Evolutionary conservation across 2,888 invertebrate species (phyloP), one percentile per base, ranked within the genome.

Genomic region (Parnassius smintheus): DNA sequence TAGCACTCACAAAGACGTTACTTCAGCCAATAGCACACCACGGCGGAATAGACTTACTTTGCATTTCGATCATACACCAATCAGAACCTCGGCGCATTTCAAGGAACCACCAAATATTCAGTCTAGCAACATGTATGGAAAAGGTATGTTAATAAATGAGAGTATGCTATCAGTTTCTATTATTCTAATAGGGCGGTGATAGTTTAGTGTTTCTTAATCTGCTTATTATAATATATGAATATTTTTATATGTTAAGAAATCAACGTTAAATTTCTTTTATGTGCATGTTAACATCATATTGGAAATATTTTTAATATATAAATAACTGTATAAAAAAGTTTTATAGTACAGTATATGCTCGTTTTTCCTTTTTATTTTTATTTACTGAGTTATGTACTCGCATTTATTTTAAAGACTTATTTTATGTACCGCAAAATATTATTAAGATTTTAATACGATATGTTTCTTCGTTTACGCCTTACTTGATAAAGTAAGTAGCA

Each of bases 1-100:
- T 67, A 66, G 56, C 48, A 56, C 64, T 10, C 69, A 69, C 25
- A 89, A 88, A 53, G 89, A 87, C 13, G 77, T 80, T 0, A 80
- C 78, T 0, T 86, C 88, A 2, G 84, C 84, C 0, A 86, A 75
- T 65, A 87, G 88, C 66, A 94, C 94, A 1, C 94, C 94, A 0
- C 92, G 93, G 68, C 75, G 88, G 44, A 93, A 95, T 71, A 91
- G 96, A 62, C 93, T 96, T 58, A 96, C 96, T 0, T 75, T 96
- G 66, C 95, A 96, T 76, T 93, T 96, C 58, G 96, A 96, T 58
- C 94, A 95, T 72, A 94, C 95, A 35, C 94, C 95, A 0, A 80
- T 93, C 2, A 91, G 95, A 73, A 95, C 95, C 65, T 96, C 96
- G 0, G 92, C 95, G 69, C 94, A 96, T 81, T 92, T 96, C 61